Conservation (phyloP, 1,140 invertebrate species). For the Euglossa dilemma region DNA sequence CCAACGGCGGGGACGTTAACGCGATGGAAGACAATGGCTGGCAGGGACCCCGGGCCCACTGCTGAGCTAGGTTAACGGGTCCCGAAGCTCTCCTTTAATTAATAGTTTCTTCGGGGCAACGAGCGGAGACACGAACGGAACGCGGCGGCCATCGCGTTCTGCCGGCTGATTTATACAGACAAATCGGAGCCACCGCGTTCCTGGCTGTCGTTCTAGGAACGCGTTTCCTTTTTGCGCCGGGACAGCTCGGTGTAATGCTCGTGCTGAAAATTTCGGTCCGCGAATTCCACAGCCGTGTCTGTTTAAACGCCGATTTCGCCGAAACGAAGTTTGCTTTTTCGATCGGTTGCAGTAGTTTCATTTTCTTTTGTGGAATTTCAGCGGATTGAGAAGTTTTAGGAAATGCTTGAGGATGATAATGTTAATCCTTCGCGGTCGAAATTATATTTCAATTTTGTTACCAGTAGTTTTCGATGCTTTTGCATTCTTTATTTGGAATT, state of each 20-base stretch:
- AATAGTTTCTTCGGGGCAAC: background rate
- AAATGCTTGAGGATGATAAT: too few species aligned
- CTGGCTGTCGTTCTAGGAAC: background rate
- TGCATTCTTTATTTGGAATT: too few species aligned
- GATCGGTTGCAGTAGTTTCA: too few species aligned
- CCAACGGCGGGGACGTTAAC: background rate
- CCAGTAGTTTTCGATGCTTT: too few species aligned
- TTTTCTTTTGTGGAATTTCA: too few species aligned
- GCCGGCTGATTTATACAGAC: background rate
- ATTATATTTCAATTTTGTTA: too few species aligned
- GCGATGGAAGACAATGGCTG: slow-evolving; percentile 6
- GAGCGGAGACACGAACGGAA: background rate
- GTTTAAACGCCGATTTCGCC: too few species aligned
- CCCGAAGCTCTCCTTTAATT: slow-evolving; percentile 15
- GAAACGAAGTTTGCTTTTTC: too few species aligned
- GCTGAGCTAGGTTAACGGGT: slow-evolving; percentile 17
- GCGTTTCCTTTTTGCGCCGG: background rate
- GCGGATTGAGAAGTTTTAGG: too few species aligned
- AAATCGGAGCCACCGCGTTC: background rate
- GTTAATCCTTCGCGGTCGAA: too few species aligned
- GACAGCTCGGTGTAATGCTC: background rate
- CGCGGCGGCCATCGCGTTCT: background rate
- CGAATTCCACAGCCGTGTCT: background rate
- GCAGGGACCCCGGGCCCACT: too few species aligned
- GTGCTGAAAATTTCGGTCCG: background rate